Evolutionary conservation across 2,888 invertebrate genomes (phyloP), one percentile per base, ranked within the genome.

Genomic region (Eretmocerus hayati): DNA sequence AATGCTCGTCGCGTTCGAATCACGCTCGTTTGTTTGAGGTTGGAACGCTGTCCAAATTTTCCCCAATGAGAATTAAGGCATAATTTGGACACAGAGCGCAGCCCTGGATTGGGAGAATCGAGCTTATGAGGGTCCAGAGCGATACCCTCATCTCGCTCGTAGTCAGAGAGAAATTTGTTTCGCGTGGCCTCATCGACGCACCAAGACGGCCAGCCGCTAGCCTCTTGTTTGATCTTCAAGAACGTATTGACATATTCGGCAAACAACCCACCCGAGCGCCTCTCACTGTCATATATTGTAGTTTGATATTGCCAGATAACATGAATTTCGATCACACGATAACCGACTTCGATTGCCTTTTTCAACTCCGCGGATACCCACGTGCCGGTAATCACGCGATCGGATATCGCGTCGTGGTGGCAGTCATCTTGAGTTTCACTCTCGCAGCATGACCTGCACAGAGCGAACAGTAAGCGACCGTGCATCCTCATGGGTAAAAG

Each of bases 301-400:
- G 11, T 26, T 26, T 26, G 8, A 11, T 26, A 26, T 26, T 26
- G 26, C 1, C 26, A 26, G 11, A 26, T 26, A 9, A 9, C 26
- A 26, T 9, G 26, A 6, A 26, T 11, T 26, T 26, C 11, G 6
- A 9, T 26, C 26, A 26, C 26, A 26, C 6, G 8, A 11, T 26
- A 26, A 65, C 67, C 30, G n/a, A 55, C 54, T 42, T 56, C 32
- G 0, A 64, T 23, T 4, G 69, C 70, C 48, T 60, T 62, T 21
- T 56, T 26, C 0, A 71, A 41, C 54, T 71, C 70, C 18, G 62
- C 62, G 1, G 59, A 56, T n/a, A 67, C 62, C 67, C 62, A 71
- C 2, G 66, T 65, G 4, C 69, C 62, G 0, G 39, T 49, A 4
- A 68, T 46, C 5, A 40, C 31, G 20, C 63, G 53, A n/a, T 62